Evolutionary conservation across 1,140 invertebrate genomes (phyloP).

Genomic region (Pachyrhynchus sulphureomaculatus): DNA sequence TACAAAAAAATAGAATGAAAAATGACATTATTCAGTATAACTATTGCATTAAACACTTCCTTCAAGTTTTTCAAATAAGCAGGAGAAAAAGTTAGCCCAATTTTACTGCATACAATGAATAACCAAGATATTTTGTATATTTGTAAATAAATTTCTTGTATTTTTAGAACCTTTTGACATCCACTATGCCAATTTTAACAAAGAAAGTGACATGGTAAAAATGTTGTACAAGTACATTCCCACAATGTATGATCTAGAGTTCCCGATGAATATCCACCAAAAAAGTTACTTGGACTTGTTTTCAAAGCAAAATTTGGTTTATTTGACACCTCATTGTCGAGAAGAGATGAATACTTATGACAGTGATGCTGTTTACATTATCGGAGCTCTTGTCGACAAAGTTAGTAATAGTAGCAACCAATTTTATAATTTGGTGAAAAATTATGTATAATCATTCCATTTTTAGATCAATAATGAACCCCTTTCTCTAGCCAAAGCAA

Average conservation of each 20-base stretch:
- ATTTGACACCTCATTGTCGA: constrained; percentile 80
- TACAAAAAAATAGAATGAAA: no score
- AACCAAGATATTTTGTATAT: no score
- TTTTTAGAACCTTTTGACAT: constrained; percentile 71
- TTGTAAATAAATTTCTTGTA: no score
- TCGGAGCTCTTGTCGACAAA: constrained; percentile 87
- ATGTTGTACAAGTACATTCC: constrained; percentile 66
- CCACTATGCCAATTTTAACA: constrained; percentile 70
- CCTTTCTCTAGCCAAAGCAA: constrained; percentile 83
- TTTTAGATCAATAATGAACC: constrained; percentile 63
- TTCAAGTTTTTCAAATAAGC: no score
- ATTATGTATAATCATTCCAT: no score
- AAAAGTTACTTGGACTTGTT: constrained; percentile 83
- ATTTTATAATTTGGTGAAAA: no score
- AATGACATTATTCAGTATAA: no score
- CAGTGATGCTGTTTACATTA: constrained; percentile 79
- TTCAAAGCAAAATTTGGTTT: constrained; percentile 78
- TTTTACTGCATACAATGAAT: no score
- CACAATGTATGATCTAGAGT: constrained; percentile 65
- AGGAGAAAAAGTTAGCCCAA: no score
- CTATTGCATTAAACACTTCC: no score
- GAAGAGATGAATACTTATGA: constrained; percentile 68
- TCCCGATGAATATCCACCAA: constrained; percentile 70
- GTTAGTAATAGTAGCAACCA: constrained; percentile 47
- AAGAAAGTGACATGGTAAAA: constrained; percentile 56